Evolutionary conservation across 1,140 invertebrate genomes (phyloP).

Genomic region (Papilio machaon): DNA sequence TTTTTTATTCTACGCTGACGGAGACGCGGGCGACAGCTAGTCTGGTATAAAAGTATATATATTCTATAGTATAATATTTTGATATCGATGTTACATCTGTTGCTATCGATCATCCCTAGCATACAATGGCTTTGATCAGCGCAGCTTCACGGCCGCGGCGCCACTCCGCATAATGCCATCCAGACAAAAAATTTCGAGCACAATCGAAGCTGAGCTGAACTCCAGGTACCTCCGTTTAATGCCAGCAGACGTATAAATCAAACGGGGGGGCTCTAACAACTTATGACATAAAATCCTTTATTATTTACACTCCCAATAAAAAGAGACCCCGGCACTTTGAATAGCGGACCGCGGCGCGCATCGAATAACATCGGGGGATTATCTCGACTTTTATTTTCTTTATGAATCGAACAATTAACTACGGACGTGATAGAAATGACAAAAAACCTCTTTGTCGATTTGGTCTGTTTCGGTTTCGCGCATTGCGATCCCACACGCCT

Average conservation of each 20-base stretch:
- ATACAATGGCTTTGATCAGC: conserved; percentile 60
- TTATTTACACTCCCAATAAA: conserved; percentile 66
- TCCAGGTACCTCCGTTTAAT: conserved; percentile 63
- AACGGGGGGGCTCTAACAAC: conserved; percentile 61
- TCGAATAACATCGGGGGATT: conserved; percentile 75
- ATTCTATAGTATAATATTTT: background rate
- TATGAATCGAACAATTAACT: conserved; percentile 70
- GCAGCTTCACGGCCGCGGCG: conserved; percentile 47
- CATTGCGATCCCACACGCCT: conserved; percentile 40
- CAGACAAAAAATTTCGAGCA: conserved; percentile 51
- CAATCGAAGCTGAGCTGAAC: conserved; percentile 59
- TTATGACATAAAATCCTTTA: conserved; percentile 77
- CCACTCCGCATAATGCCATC: conserved; percentile 44
- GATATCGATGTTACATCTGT: background rate
- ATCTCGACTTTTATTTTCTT: conserved; percentile 63
- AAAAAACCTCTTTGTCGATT: conserved; percentile 65
- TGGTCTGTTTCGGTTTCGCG: conserved; percentile 46
- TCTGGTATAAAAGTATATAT: too few relatives aligned
- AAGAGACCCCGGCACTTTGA: conserved; percentile 52
- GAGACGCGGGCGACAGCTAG: too few relatives aligned
- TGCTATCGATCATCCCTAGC: conserved; percentile 49
- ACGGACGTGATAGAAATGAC: conserved; percentile 67
- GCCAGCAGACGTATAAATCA: conserved; percentile 73
- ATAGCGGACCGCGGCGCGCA: conserved; percentile 54
- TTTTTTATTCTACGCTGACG: too few relatives aligned